Evolutionary conservation across 1,140 invertebrate genomes (phyloP), one percentile per base, ranked within the genome.

Genomic region (Mizuhopecten yessoensis): DNA sequence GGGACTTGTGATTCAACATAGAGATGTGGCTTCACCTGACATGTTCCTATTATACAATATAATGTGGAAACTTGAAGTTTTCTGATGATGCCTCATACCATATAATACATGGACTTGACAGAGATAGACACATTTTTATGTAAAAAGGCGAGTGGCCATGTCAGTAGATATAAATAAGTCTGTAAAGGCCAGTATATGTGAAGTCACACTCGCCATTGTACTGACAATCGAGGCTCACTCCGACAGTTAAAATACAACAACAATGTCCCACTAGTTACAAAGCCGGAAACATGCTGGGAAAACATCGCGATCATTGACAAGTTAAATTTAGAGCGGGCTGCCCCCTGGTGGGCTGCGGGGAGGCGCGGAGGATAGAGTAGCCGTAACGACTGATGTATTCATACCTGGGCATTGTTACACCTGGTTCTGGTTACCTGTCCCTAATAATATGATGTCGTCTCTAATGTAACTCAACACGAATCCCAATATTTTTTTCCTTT

Each of bases 401-500:
- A 75, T 75, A 75, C 57, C 57, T 75, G 23, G 57, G 57, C 57
- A 29, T 75, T 75, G 57, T 75, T 75, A 75, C 57, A 75, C 57
- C 57, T 75, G 57, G 57, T 75, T 75, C 17, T n/a, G n/a, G 57
- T 75, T 75, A 75, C 57, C 57, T 75, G 57, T 75, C n/a, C 1
- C 29, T 75, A 75, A 75, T 75, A 29, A 75, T 75, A 75, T 75
- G 57, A 75, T 75, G 57, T 75, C 57, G 57, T 75, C 57, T 29
- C 57, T 75, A 75, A 75, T 75, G 57, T 75, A 75, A 75, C 57
- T 75, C 57, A 75, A 75, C 57, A 75, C 57, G 57, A 75, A 75
- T 75, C 57, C 57, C 29, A 75, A 75, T 75, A 75, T 75, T 75
- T 75, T 75, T 75, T 75, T 75, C 23, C 57, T 75, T 75, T 75